These are phyloP conservation scores for Mylabris phalerata DNA, from an alignment of 1,140 invertebrate genomes.

Conservation along the genomic window DNA sequence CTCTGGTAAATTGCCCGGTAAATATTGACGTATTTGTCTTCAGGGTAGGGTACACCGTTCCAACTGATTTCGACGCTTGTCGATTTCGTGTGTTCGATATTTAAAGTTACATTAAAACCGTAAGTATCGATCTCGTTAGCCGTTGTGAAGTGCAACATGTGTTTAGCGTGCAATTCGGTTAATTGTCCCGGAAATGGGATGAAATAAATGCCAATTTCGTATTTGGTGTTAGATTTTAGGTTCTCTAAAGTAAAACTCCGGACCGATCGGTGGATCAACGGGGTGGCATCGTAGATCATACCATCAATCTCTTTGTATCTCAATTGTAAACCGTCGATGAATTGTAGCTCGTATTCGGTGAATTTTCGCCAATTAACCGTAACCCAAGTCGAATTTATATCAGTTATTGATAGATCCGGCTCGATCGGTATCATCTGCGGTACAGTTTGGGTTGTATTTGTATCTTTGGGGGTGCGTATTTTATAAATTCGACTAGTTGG, in stretches of 20 bases:
- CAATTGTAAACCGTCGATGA: conserved; percentile 65
- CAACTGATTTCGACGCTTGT: conserved; percentile 70
- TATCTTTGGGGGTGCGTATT: conserved; percentile 55
- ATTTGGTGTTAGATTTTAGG: conserved; percentile 61
- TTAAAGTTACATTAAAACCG: conserved; percentile 69
- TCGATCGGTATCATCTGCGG: conserved; percentile 62
- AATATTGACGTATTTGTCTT: conserved; percentile 87
- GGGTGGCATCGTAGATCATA: conserved; percentile 66
- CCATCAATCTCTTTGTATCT: conserved; percentile 64
- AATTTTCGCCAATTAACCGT: conserved; percentile 77
- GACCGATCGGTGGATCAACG: conserved; percentile 68
- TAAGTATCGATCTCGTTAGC: conserved; percentile 50
- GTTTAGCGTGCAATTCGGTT: conserved; percentile 62
- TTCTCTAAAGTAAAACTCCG: conserved; percentile 65
- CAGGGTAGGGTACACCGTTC: conserved; percentile 76
- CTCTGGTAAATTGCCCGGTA: conserved; percentile 78
- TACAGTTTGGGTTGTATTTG: conserved; percentile 44
- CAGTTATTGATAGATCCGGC: conserved; percentile 61
- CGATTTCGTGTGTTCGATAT: conserved; percentile 65
- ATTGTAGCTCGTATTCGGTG: conserved; percentile 66
- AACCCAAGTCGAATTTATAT: conserved; percentile 70
- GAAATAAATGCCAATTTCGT: conserved; percentile 70
- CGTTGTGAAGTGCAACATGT: conserved; percentile 59
- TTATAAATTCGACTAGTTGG: conserved; percentile 66
- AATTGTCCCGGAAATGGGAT: conserved; percentile 68